Evolutionary conservation across 2,113 vertebrate genomes (phyloP), one percentile per base, ranked within the genome.

Genomic region (Gnathonemus longibarbis): DNA sequence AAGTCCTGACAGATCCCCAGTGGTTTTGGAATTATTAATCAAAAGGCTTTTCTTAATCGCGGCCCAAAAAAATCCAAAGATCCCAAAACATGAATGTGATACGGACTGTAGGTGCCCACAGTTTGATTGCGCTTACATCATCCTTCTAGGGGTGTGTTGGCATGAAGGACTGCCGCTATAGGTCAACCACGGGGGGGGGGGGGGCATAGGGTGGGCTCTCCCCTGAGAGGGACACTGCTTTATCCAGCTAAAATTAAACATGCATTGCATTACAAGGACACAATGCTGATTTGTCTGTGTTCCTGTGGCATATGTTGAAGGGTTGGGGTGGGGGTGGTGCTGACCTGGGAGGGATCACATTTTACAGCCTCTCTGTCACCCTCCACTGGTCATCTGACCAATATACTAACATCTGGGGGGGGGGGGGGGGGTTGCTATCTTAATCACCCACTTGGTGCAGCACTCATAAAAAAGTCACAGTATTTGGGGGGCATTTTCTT

Each of bases 401-500:
- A 58, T 58, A 88, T 46, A 77, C 35, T 27, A 53, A 48, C 24
- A 42, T 90, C 89, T 86, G 53, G 27, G 27, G 39, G 83, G 83
- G 24, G 24, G 46, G 83, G 24, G 46, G 46, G 6, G 31, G 31
- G 31, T 85, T 85, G 84, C 10, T 52, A 52, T 80, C 48, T 19
- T 86, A 46, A 50, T 39, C 35, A 86, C 35, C 19, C 87, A 15
- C 70, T 62, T 70, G 50, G 19, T 58, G 24, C 35, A 84, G 21
- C 35, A 53, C 87, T 56, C 70, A 42, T 80, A 42, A 77, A 90
- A 90, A 90, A 88, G 91, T 92, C 92, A 93, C 94, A 95, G 92
- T 92, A 91, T 93, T 94, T 94, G 87, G 91, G 94, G 94, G 93
- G 94, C 94, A 94, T 94, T 88, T 96, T 95, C 95, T 95, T 95